phyloP scores from a whole-genome alignment of 2,888 invertebrate genomes.

The Platycnemis pennipes region DNA sequence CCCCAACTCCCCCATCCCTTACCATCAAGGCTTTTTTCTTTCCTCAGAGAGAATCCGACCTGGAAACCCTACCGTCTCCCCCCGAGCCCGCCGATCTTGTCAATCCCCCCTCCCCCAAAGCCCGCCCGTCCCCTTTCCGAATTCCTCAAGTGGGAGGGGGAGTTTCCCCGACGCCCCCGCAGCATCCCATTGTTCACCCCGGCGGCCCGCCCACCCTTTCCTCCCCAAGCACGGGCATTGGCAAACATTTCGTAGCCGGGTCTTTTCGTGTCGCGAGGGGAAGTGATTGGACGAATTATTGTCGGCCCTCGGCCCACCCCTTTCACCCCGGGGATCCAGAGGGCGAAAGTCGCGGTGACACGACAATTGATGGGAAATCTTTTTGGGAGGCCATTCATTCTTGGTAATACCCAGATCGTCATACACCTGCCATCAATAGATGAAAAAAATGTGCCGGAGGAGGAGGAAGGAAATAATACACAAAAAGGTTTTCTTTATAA shows the following conservation, averaged over 20 bases:
- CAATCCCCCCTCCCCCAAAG: not conserved
- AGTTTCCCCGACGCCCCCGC: not conserved
- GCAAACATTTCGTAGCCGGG: not conserved
- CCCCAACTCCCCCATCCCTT: not conserved
- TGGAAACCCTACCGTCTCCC: no score
- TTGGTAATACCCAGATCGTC: not conserved
- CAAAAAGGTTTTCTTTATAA: no score
- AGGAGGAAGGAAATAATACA: not conserved
- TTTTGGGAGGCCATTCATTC: not conserved
- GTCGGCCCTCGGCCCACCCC: not conserved
- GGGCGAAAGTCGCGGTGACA: not conserved
- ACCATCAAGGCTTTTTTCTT: not conserved
- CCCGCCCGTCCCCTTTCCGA: no score
- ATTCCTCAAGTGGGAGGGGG: no score
- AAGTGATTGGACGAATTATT: conserved; percentile 28
- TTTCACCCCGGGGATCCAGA: not conserved
- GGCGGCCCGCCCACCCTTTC: not conserved
- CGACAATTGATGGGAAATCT: not conserved
- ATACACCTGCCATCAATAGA: not conserved
- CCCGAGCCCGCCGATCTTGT: not conserved
- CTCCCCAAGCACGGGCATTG: not conserved
- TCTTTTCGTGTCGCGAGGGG: not conserved
- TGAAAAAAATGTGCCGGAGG: not conserved
- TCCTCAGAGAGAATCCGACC: no score
- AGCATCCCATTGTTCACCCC: not conserved